phyloP scores from a whole-genome alignment of 2,113 vertebrate genomes.

The Oenanthe oenanthe region DNA sequence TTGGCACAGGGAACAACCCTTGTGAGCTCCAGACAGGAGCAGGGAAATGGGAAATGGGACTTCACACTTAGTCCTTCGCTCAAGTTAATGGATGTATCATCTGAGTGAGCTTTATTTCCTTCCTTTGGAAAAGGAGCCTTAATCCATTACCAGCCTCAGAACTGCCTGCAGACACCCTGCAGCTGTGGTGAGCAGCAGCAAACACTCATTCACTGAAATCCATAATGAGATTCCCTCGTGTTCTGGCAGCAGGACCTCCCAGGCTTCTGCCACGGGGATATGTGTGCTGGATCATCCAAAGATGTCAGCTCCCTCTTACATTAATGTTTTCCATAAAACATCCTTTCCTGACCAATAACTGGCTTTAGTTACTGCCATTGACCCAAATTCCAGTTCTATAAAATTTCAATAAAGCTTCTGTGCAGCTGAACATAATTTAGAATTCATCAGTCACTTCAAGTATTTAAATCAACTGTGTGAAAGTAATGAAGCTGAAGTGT shows the following conservation, averaged over 20 bases:
- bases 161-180: background rate
- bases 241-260: background rate
- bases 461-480: background rate
- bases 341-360: background rate
- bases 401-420: background rate
- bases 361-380: background rate
- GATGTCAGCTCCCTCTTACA: background rate
- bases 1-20: background rate
- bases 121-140: background rate
- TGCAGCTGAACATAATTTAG: background rate
- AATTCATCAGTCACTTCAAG: background rate
- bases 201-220: background rate
- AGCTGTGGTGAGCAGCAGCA: background rate
- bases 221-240: background rate
- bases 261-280: background rate
- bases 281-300: background rate
- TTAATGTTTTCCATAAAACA: background rate
- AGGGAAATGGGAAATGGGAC: background rate
- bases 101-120: background rate
- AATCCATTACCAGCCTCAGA: background rate
- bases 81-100: background rate
- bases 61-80: background rate
- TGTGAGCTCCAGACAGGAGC: background rate
- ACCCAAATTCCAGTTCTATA: background rate
- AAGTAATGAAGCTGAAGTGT: background rate